Evolutionary conservation across 1,140 invertebrate genomes (phyloP), one percentile per base, ranked within the genome.

Genomic region (Antheraea mylitta): DNA sequence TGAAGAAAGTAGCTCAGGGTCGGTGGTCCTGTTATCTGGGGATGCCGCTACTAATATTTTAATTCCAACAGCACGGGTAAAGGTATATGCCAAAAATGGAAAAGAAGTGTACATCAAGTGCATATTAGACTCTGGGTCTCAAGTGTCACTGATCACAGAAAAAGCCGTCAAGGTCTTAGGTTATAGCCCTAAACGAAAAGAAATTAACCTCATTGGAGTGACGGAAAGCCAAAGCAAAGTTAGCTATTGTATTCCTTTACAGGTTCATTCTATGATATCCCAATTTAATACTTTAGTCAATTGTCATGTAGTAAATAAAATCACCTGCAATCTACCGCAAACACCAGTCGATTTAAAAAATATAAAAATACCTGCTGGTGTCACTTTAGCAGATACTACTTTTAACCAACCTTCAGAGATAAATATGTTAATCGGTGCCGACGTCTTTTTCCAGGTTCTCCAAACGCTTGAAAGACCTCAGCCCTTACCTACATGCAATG

Each of bases 271-370:
- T 45, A 37, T 70, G 38, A 67, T 5, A 53, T 48, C 69, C 16
- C 53, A 59, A 63, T 75, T 61, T 62, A 69, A 64, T 16, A 69
- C 60, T 18, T 36, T 19, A 18, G 53, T 73, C 42, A 76, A 68
- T 11, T 76, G 61, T 58, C 74, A 76, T 62, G 61, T 76, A 3
- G 63, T 76, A 19, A 66, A 76, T 3, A 45, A 70, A 62, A 76
- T 76, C 3, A 76, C 74, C 10, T 71, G 69, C 22, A 68, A 76
- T 0, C 58, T 76, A 22, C 74, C 71, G 7, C 74, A 72, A 45
- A 38, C 16, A 13, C 16, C 64, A 38, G 10, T 76, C 22, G 58
- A 70, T 36, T 13, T 58, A n/a, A 16, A 42, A n/a, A 9, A 38
- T 16, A 64, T 71, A 38, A 58, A 58, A 8, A 71, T 74, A 7